Base-by-base conservation (phyloP, 2,888 invertebrate species). In the Petrophora chlorosata region DNA sequence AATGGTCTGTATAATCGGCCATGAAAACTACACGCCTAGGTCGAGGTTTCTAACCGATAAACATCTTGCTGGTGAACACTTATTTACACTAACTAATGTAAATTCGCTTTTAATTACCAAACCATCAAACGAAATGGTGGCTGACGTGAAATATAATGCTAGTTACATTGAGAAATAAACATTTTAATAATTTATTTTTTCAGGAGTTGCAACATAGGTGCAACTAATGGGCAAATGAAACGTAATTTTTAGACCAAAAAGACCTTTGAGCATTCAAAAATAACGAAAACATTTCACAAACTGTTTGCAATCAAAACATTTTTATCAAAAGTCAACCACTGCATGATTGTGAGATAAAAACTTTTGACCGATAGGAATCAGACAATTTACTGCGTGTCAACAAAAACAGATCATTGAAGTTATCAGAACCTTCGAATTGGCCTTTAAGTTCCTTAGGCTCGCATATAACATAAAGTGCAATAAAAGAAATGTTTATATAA, bases 31-130 rank as follows among this genome's bases (percentile, higher is more conserved):
- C 33, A 25, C 42, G 33, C 10, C 26, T 43, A 34, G 33, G 42
- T 42, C 34, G 34, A 42, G 26, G 34, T 12, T 43, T 43, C 42
- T 34, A 43, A 26, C 42, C 42, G 34, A 43, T 43, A 43, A 34
- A 43, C 42, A 43, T 41, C 41, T 40, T 19, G 40, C 15, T 8
- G 2, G 9, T 7, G 42, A 28, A 43, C 34, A 43, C 34, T 43
- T 43, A 43, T 43, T 43, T 43, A 41, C 22, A 23, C 30, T 22
- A 40, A 40, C 22, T 30, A 25, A 5, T 19, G 34, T 26, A 14
- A 43, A 35, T 13, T n/a, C 14, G 28, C 4, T 33, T 43, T 42
- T 34, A 43, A 34, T 43, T 28, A 43, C 34, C n/a, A n/a, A n/a
- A n/a, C n/a, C n/a, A n/a, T n/a, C 15, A 14, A 29, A 15, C 14